Evolutionary conservation across 1,140 invertebrate genomes (phyloP).

Genomic region (Drosophila eugracilis): DNA sequence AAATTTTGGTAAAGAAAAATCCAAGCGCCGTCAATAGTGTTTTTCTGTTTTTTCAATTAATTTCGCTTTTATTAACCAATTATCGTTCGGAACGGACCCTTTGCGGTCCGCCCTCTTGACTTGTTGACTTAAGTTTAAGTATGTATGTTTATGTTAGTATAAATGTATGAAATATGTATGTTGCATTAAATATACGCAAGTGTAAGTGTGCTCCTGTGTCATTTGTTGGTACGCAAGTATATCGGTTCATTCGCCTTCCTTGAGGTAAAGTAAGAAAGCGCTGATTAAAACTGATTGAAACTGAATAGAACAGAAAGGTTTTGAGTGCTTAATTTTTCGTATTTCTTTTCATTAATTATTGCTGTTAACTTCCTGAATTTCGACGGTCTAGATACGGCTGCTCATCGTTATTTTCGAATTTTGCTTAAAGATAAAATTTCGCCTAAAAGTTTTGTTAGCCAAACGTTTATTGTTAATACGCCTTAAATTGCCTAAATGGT

Average conservation of each 20-base stretch:
- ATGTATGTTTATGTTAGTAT: slow-evolving; percentile 68
- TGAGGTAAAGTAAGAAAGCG: slow-evolving; percentile 43
- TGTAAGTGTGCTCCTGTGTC: slow-evolving; percentile 53
- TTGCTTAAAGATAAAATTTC: slow-evolving; percentile 74
- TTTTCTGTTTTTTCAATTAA: slow-evolving; percentile 65
- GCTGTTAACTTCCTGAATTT: slow-evolving; percentile 61
- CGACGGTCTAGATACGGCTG: slow-evolving; percentile 38
- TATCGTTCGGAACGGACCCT: slow-evolving; percentile 53
- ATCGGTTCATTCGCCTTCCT: slow-evolving; percentile 41
- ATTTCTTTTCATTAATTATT: slow-evolving; percentile 1
- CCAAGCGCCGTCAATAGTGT: slow-evolving; percentile 59
- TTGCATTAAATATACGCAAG: slow-evolving; percentile 63
- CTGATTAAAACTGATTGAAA: slow-evolving; percentile 48
- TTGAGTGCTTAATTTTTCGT: slow-evolving; percentile 35
- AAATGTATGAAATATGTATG: slow-evolving; percentile 82
- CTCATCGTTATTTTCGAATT: slow-evolving; percentile 55
- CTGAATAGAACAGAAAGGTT: slow-evolving; percentile 48
- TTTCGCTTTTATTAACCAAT: slow-evolving; percentile 81
- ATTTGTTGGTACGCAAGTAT: slow-evolving; percentile 65
- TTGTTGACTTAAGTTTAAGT: slow-evolving; percentile 72
- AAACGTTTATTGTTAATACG: slow-evolving; percentile 84
- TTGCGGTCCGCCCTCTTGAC: slow-evolving; percentile 52
- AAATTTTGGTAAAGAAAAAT: slow-evolving; percentile 76
- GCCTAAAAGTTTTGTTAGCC: slow-evolving; percentile 81
- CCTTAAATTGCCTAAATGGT: slow-evolving; percentile 84